Percentiles rank a stretch among this genome's conserved stretches.
Evolutionary conservation across 2,113 vertebrate species (phyloP).

Genomic region (Meles meles): DNA sequence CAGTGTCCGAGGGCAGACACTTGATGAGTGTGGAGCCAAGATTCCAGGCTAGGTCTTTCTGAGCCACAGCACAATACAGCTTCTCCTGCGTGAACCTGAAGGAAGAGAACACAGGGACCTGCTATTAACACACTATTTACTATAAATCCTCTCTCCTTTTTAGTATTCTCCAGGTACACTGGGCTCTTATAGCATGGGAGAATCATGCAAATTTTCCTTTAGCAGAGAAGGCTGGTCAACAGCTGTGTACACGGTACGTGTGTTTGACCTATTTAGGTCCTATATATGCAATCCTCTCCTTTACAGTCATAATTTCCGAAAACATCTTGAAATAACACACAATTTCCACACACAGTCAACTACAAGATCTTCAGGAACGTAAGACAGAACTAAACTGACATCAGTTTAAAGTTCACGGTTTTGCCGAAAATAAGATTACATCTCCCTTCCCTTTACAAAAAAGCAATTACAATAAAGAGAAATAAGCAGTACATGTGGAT

Average conservation of each 20-base stretch:
- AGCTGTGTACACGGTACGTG: fast-evolving
- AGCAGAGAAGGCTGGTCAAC: background rate
- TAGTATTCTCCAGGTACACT: background rate
- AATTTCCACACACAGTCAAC: background rate
- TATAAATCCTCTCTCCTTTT: background rate
- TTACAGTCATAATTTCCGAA: background rate
- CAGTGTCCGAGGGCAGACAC: background rate
- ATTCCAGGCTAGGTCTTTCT: background rate
- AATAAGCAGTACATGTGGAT: background rate
- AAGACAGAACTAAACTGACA: background rate
- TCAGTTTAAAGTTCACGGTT: background rate
- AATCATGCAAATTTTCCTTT: fast-evolving
- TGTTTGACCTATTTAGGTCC: background rate
- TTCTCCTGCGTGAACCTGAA: background rate
- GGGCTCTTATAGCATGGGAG: fast-evolving
- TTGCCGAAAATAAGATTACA: background rate
- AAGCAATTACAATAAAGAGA: background rate
- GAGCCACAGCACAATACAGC: background rate
- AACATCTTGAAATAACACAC: background rate
- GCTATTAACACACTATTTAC: background rate
- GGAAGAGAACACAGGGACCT: background rate
- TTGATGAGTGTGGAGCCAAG: background rate
- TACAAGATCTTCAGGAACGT: background rate
- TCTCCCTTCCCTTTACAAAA: background rate
- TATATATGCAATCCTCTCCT: background rate